Conservation (phyloP, 2,113 vertebrate genomes). For the Petaurus breviceps region DNA sequence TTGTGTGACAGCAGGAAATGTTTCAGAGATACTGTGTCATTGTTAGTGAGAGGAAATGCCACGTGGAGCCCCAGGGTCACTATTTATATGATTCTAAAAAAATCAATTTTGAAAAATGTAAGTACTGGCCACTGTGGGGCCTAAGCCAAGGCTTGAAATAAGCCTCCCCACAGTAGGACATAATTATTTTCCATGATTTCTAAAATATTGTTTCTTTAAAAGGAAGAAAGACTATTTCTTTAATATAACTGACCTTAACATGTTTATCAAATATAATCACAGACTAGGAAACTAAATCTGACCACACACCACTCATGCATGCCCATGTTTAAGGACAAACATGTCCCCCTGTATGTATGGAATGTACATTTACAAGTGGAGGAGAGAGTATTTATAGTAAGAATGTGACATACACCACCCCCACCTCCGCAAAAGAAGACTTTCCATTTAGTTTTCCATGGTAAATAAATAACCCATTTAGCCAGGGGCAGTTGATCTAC, state of each 20-base stretch:
- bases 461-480: constrained; percentile 60
- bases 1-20: constrained; percentile 56
- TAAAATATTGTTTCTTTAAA: constrained; percentile 80
- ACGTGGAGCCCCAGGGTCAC: constrained; percentile 73
- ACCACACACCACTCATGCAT: background rate
- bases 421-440: constrained; percentile 27
- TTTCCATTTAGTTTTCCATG: constrained; percentile 62
- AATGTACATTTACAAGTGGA: constrained; percentile 1
- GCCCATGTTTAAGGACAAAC: background rate
- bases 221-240: constrained; percentile 76
- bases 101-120: constrained; percentile 87
- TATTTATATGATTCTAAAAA: constrained; percentile 80
- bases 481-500: constrained; percentile 74
- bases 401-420: constrained; percentile 42
- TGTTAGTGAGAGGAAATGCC: constrained; percentile 75
- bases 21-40: constrained; percentile 74
- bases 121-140: constrained; percentile 78
- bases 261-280: constrained; percentile 77
- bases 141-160: constrained; percentile 82
- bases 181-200: constrained; percentile 85
- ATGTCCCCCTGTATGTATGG: background rate
- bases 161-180: constrained; percentile 81
- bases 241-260: constrained; percentile 75
- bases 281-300: constrained; percentile 44
- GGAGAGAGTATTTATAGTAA: constrained; percentile 25